Conservation (phyloP, 2,888 invertebrate species). For the Melieria crassipennis region DNA sequence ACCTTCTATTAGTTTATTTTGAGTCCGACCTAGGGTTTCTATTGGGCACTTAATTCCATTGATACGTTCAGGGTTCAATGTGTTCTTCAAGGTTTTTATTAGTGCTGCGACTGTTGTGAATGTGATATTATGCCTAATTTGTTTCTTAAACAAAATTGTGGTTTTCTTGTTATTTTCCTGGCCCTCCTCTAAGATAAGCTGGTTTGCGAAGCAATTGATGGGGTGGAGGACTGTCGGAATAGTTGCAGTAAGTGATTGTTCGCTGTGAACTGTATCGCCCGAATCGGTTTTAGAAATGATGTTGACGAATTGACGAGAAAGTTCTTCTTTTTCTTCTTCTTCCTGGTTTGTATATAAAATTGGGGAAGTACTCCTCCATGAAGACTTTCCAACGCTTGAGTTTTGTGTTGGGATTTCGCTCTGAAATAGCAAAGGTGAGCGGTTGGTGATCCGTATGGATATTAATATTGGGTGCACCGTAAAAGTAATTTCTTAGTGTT, state of each 20-base stretch:
- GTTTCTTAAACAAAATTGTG: slow-evolving; percentile 31
- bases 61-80: slow-evolving; percentile 25
- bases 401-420: too few relatives aligned
- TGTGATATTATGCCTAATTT: slow-evolving; percentile 10
- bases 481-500: too few relatives aligned
- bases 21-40: too few relatives aligned
- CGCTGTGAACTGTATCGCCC: not conserved
- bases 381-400: too few relatives aligned
- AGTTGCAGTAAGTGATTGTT: not conserved
- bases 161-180: slow-evolving; percentile 16
- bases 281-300: not conserved
- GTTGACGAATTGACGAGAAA: too few relatives aligned
- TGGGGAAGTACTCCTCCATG: too few relatives aligned
- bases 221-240: not conserved
- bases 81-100: not conserved
- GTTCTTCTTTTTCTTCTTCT: too few relatives aligned
- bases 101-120: not conserved
- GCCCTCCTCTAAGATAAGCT: not conserved
- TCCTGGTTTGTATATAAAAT: too few relatives aligned
- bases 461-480: too few relatives aligned
- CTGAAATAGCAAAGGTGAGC: slow-evolving; percentile 31
- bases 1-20: too few relatives aligned
- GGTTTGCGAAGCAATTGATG: not conserved
- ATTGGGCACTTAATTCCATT: too few relatives aligned
- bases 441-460: slow-evolving; percentile 41